A percentile compares a stretch with the other conserved stretches of the same genome.
Conservation (phyloP, 2,113 vertebrate genomes). For the Ursus arctos region DNA sequence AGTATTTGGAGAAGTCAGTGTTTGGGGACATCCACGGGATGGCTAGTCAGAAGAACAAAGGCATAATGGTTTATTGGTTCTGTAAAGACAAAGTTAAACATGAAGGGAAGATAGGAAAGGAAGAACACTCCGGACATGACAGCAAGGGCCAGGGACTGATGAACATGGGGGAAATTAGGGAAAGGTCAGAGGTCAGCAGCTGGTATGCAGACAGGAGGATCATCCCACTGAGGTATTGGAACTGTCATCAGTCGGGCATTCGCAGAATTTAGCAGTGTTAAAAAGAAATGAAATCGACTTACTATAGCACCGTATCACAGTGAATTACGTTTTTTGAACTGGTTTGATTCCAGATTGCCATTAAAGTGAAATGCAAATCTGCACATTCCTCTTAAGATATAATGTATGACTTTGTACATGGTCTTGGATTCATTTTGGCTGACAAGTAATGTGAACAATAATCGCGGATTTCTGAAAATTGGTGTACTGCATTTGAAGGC, state of each 20-base stretch:
- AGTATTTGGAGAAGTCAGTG: fast-evolving
- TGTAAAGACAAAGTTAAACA: not conserved
- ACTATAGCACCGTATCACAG: fast-evolving
- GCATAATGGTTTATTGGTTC: not conserved
- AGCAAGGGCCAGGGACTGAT: not conserved
- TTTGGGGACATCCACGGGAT: not conserved
- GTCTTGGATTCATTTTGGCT: not conserved
- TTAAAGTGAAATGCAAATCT: not conserved
- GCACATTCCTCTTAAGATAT: not conserved
- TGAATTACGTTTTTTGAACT: not conserved
- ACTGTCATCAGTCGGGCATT: fast-evolving
- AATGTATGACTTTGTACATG: not conserved
- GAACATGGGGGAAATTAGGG: not conserved
- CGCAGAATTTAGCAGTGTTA: not conserved
- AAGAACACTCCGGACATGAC: fast-evolving
- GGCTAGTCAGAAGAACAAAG: not conserved
- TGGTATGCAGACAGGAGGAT: fast-evolving
- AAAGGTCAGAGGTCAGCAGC: not conserved
- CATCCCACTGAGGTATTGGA: fast-evolving
- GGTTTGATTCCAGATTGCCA: not conserved
- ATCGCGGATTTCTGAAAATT: not conserved
- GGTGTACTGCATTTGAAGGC: not conserved
- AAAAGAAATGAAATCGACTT: not conserved
- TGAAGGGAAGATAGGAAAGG: not conserved
- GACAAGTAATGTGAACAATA: no score